These are phyloP conservation scores for Odobenus rosmarus DNA, from an alignment of 2,113 vertebrate species.

Conservation along the genomic window DNA sequence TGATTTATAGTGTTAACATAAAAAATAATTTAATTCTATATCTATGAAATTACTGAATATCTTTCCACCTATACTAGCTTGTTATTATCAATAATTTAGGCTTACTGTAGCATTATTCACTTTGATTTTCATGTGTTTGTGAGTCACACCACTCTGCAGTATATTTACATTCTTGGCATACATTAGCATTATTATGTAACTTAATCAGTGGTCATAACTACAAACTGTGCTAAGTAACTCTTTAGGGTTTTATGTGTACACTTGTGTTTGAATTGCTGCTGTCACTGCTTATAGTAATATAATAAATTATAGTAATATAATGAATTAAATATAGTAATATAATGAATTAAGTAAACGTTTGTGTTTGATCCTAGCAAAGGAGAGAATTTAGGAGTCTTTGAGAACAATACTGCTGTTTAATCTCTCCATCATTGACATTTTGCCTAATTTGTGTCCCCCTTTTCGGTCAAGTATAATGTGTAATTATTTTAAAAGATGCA, in stretches of 20 bases:
- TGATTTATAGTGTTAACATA: conserved; percentile 29
- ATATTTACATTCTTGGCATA: neutral
- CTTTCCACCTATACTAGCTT: neutral
- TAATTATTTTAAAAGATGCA: neutral
- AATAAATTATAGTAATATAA: too few relatives aligned
- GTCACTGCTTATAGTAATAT: neutral
- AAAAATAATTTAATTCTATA: conserved; percentile 24
- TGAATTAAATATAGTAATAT: too few relatives aligned
- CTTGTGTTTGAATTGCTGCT: neutral
- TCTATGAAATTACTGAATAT: neutral
- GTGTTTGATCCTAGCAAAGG: neutral
- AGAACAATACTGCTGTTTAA: neutral
- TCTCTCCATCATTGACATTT: neutral
- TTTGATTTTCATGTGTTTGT: neutral
- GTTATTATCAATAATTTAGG: neutral
- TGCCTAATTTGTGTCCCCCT: neutral
- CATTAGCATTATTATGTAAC: neutral
- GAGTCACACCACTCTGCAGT: neutral
- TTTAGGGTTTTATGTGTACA: neutral
- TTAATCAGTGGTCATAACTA: neutral
- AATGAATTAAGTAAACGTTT: neutral
- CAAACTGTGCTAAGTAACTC: neutral
- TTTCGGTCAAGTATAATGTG: neutral
- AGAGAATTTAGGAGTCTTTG: neutral
- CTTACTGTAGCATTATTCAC: neutral